phyloP scores from a whole-genome alignment of 2,888 invertebrate species.

The Chrysopilus asiliformis region DNA sequence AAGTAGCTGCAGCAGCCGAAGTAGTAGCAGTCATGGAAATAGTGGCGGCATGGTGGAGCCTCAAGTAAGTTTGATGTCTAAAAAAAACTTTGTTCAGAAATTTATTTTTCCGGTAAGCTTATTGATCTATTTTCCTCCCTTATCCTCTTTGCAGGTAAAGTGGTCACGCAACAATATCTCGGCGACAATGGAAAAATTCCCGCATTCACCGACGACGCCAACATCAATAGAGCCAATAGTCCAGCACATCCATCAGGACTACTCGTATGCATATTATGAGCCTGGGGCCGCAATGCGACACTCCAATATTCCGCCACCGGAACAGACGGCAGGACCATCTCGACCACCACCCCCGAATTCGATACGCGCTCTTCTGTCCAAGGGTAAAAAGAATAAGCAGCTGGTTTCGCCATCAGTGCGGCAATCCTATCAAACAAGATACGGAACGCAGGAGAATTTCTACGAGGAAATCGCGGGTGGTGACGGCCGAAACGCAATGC shows the following conservation, averaged over 20 bases:
- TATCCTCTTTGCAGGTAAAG: slow-evolving; percentile 26
- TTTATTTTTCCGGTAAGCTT: neutral
- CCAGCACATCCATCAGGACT: slow-evolving; percentile 42
- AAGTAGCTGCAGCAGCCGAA: slow-evolving; percentile 9
- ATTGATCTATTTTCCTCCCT: too few species aligned
- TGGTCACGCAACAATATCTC: slow-evolving; percentile 44
- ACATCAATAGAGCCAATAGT: slow-evolving; percentile 15
- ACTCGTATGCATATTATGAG: slow-evolving; percentile 75
- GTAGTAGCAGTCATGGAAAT: slow-evolving; percentile 4
- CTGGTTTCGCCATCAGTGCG: slow-evolving; percentile 28
- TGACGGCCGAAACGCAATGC: slow-evolving; percentile 13
- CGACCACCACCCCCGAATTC: slow-evolving; percentile 32
- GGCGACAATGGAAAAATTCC: slow-evolving; percentile 43
- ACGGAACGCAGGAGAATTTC: slow-evolving; percentile 38
- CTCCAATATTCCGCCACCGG: slow-evolving; percentile 52
- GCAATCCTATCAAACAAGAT: slow-evolving; percentile 61
- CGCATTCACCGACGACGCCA: slow-evolving; percentile 26
- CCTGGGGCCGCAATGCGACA: slow-evolving; percentile 47
- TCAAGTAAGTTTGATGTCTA: slow-evolving; percentile 4
- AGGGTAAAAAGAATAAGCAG: slow-evolving; percentile 32
- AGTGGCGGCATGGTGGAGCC: slow-evolving; percentile 1
- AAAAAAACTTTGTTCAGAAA: neutral
- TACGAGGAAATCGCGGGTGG: slow-evolving; percentile 22
- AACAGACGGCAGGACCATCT: slow-evolving; percentile 20
- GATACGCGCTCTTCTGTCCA: slow-evolving; percentile 31